These are phyloP conservation scores for Rotaria sp. DNA, from an alignment of 2,888 invertebrate species.

Conservation along the genomic window DNA sequence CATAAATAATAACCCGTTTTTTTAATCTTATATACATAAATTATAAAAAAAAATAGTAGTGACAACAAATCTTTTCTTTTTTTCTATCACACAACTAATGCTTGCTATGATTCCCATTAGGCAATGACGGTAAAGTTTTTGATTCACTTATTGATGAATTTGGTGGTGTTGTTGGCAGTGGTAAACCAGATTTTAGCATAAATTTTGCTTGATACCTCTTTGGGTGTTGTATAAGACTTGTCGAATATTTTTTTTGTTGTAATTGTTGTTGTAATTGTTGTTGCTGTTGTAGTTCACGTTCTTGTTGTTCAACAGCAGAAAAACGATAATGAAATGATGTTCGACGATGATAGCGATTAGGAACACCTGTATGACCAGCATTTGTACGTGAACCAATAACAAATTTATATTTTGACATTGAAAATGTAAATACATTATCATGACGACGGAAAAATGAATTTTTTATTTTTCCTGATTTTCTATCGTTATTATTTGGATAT, in stretches of 20 bases:
- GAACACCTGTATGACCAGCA: background rate
- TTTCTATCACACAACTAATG: background rate
- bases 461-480: background rate
- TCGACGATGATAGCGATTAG: background rate
- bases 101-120: background rate
- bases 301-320: background rate
- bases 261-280: background rate
- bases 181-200: background rate
- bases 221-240: background rate
- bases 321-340: constrained; percentile 14
- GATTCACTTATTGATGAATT: background rate
- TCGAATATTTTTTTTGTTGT: background rate
- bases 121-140: background rate
- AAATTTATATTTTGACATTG: constrained; percentile 29
- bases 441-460: background rate
- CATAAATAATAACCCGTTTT: background rate
- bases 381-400: constrained; percentile 3
- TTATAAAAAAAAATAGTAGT: background rate
- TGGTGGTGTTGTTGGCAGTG: background rate
- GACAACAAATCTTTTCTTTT: background rate
- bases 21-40: background rate
- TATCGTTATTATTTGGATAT: no score
- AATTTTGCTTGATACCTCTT: background rate
- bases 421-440: background rate
- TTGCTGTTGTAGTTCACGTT: background rate